These are phyloP conservation scores for Drosophila guanche DNA, from an alignment of 1,140 invertebrate genomes.

Conservation along the genomic window DNA sequence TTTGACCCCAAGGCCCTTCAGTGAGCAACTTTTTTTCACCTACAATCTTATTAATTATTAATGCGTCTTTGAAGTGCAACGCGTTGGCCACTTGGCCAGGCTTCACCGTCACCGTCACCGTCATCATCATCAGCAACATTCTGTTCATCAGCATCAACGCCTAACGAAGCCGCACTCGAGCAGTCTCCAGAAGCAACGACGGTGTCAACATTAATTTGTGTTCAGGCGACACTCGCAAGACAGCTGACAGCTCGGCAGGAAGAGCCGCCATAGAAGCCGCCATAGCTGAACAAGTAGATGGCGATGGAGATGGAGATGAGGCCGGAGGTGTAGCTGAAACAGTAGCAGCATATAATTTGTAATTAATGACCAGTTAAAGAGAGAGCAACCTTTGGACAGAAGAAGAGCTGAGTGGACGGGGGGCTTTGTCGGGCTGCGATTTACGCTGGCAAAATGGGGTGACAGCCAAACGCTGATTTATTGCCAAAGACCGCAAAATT, in stretches of 20 bases:
- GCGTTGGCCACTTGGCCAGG: conserved; percentile 39
- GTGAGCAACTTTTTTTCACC: conserved; percentile 35
- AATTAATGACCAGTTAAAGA: conserved; percentile 81
- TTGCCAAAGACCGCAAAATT: conserved; percentile 76
- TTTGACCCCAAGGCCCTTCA: conserved; percentile 22
- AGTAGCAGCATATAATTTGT: conserved; percentile 75
- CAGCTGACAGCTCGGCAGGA: conserved; percentile 59
- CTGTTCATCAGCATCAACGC: conserved; percentile 20
- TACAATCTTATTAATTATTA: conserved; percentile 77
- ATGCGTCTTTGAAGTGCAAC: conserved; percentile 71
- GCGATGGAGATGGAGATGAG: no score
- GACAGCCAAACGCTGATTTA: conserved; percentile 83
- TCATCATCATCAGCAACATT: no score
- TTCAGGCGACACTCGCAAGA: conserved; percentile 69
- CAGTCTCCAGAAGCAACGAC: conserved; percentile 27
- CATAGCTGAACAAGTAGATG: not conserved
- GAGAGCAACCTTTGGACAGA: conserved; percentile 37
- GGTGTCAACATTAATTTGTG: conserved; percentile 78
- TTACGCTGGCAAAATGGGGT: conserved; percentile 69
- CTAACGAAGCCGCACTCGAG: conserved; percentile 73
- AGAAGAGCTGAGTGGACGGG: not conserved
- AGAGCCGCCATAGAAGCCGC: not conserved
- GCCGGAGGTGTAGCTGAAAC: conserved; percentile 14
- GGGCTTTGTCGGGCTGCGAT: conserved; percentile 53
- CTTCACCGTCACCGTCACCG: conserved; percentile 19